phyloP scores from a whole-genome alignment of 2,113 vertebrate genomes.

The Nansenia antarctica region DNA sequence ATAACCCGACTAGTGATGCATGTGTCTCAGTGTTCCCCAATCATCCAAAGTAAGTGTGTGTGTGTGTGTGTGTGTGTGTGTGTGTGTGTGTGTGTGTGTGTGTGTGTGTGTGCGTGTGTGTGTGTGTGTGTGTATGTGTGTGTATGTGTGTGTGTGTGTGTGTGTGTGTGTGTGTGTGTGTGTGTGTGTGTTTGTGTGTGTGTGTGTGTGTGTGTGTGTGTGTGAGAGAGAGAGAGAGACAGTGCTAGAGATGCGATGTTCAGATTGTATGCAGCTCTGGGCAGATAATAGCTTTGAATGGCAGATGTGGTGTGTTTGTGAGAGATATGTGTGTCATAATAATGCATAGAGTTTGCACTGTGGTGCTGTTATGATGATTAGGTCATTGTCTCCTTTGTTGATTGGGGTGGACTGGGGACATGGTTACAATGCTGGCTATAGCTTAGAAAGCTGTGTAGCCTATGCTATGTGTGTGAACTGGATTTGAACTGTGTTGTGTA shows the following conservation, averaged over 20 bases:
- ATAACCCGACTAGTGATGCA: background rate
- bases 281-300: constrained; percentile 19
- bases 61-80: background rate
- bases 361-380: constrained; percentile 31
- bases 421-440: constrained; percentile 34
- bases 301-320: constrained; percentile 19
- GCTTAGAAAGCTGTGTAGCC: constrained; percentile 12
- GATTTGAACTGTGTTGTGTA: background rate
- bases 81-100: background rate
- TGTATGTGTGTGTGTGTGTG: background rate
- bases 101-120: constrained; percentile 2
- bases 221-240: background rate
- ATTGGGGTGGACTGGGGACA: constrained; percentile 37
- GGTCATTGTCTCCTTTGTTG: constrained; percentile 34
- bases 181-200: background rate
- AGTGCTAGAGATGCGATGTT: constrained; percentile 9
- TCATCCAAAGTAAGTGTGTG: constrained; percentile 1
- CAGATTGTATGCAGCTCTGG: constrained; percentile 8
- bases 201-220: constrained; percentile 6
- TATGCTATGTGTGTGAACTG: background rate
- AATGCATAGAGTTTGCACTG: constrained; percentile 1
- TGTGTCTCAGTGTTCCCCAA: background rate
- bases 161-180: background rate
- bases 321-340: background rate
- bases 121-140: background rate